Percentiles rank a stretch among this genome's conserved stretches.
Evolutionary conservation across 2,113 vertebrate genomes (phyloP).

Genomic region (Chamaea fasciata): DNA sequence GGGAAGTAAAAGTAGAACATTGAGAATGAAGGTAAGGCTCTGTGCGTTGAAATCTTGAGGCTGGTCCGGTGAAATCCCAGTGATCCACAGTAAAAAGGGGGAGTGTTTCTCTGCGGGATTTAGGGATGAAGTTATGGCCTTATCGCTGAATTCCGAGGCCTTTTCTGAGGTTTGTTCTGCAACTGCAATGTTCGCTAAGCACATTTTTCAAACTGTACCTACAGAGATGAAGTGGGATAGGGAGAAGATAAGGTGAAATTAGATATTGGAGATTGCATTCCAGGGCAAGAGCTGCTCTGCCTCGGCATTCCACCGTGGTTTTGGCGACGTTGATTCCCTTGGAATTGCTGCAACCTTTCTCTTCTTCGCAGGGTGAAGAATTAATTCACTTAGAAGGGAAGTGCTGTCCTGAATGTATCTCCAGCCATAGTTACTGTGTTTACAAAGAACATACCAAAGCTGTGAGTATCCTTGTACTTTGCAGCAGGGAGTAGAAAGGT

Average conservation of each 20-base stretch:
- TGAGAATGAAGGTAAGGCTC: not conserved
- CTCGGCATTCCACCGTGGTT: conserved; percentile 4
- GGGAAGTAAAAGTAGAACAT: not conserved
- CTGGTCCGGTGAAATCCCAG: not conserved
- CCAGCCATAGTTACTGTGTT: conserved; percentile 72
- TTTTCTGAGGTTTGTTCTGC: not conserved
- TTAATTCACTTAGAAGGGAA: conserved; percentile 80
- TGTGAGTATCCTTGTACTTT: conserved; percentile 71
- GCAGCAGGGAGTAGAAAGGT: not conserved
- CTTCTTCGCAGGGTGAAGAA: conserved; percentile 80
- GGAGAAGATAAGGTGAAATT: conserved; percentile 53
- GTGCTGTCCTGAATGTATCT: conserved; percentile 89
- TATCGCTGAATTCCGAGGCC: not conserved
- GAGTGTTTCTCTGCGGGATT: not conserved
- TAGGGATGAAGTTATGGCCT: not conserved
- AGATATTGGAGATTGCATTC: conserved; percentile 41
- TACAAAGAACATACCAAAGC: conserved; percentile 72
- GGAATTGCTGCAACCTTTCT: conserved; percentile 13
- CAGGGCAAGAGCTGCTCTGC: conserved; percentile 2
- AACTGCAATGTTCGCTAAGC: not conserved
- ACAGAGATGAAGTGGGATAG: not conserved
- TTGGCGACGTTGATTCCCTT: not conserved
- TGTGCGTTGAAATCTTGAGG: not conserved
- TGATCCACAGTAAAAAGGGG: not conserved
- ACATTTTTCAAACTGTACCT: not conserved